These are phyloP conservation scores for Holothuria leucospilota DNA, from an alignment of 53 echinoderm and acorn worm species.

Conservation along the genomic window DNA sequence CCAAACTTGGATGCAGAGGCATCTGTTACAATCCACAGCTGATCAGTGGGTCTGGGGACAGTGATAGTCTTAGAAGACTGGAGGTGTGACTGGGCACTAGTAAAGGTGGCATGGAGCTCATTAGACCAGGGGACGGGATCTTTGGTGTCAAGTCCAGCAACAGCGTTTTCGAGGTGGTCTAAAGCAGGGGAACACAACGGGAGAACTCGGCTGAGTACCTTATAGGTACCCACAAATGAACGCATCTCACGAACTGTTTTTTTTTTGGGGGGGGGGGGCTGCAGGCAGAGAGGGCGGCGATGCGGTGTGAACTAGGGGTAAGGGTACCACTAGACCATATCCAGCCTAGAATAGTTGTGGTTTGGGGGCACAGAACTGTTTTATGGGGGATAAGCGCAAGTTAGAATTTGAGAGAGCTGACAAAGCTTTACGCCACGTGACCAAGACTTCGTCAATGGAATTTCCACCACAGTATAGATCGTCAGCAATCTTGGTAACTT, in stretches of 20 bases:
- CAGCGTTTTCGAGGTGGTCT: constrained; percentile 56
- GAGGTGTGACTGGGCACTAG: too few species aligned
- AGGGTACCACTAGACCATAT: constrained; percentile 52
- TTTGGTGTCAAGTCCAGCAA: constrained; percentile 63
- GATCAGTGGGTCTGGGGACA: constrained; percentile 48
- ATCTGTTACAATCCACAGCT: constrained; percentile 67
- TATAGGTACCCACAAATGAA: too few species aligned
- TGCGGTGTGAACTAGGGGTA: constrained; percentile 70
- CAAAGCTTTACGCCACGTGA: not conserved
- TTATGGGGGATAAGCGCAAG: not conserved
- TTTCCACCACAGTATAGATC: constrained; percentile 75
- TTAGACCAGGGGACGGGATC: constrained; percentile 56
- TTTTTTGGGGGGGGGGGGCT: too few species aligned
- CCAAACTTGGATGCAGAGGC: constrained; percentile 31
- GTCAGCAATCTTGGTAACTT: too few species aligned
- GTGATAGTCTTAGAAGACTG: constrained; percentile 34
- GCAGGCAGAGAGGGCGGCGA: constrained; percentile 57
- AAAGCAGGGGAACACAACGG: constrained; percentile 20
- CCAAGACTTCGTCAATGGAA: constrained; percentile 52
- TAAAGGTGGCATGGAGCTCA: constrained; percentile 28
- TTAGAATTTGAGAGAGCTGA: constrained; percentile 6
- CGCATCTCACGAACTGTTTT: too few species aligned
- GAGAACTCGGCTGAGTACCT: too few species aligned
- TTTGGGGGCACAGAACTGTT: constrained; percentile 37
- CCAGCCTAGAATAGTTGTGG: constrained; percentile 64